Conservation (phyloP, 2,888 invertebrate species). For the Oscheius sp. region DNA sequence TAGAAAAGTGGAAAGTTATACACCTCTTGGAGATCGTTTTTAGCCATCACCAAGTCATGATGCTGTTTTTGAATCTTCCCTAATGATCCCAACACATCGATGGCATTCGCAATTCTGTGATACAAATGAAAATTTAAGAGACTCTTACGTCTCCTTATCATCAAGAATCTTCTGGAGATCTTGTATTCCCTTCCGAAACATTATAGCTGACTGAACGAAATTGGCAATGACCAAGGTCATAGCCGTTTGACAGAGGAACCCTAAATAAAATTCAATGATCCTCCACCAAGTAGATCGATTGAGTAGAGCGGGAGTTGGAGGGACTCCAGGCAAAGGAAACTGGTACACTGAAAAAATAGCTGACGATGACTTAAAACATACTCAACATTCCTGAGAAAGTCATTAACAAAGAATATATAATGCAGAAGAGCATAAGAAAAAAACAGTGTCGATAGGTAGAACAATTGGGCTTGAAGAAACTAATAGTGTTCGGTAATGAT, state of each 20-base stretch:
- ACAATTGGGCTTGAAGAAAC: not conserved
- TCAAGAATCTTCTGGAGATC: not conserved
- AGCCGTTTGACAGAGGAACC: slow-evolving; percentile 2
- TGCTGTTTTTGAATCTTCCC: slow-evolving; percentile 1
- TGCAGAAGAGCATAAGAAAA: not conserved
- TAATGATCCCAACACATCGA: not conserved
- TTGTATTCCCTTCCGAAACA: not conserved
- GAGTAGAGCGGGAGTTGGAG: not conserved
- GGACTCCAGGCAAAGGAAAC: not conserved
- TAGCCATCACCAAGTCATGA: not conserved
- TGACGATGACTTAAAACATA: not conserved
- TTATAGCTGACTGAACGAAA: not conserved
- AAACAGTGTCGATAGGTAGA: not conserved
- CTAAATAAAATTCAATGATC: not conserved
- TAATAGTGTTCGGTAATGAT: not conserved
- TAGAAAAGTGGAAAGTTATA: not conserved
- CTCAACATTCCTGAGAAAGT: not conserved
- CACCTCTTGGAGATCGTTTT: not conserved
- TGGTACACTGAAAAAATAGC: not conserved
- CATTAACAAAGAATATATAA: not conserved
- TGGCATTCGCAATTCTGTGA: not conserved
- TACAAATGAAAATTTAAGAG: not conserved
- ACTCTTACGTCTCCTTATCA: not conserved
- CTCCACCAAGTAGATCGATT: not conserved
- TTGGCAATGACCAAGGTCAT: not conserved